These are phyloP conservation scores for Cotesia typhae DNA, from an alignment of 1,140 invertebrate genomes.

Conservation along the genomic window DNA sequence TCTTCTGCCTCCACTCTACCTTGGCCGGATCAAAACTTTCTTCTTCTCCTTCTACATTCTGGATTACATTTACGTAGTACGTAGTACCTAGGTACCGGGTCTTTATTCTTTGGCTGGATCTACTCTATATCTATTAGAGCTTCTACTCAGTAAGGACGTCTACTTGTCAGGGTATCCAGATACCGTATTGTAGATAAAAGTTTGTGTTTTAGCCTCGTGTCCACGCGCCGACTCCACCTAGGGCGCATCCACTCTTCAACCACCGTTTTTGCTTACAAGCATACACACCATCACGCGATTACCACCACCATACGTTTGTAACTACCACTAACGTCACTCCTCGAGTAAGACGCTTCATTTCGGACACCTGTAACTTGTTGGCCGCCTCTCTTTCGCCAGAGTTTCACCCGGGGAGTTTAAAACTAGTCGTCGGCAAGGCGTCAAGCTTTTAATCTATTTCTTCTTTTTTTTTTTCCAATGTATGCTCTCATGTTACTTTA, in stretches of 20 bases:
- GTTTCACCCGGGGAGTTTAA: not conserved
- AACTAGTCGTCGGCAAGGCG: slow-evolving; percentile 10
- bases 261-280: slow-evolving; percentile 30
- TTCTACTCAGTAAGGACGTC: not conserved
- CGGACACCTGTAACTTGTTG: slow-evolving; percentile 41
- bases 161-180: not conserved
- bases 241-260: slow-evolving; percentile 46
- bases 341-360: slow-evolving; percentile 36
- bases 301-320: slow-evolving; percentile 25
- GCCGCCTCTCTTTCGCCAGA: slow-evolving; percentile 29
- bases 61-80: too few relatives aligned
- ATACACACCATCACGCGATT: slow-evolving; percentile 21
- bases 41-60: slow-evolving; percentile 34
- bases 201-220: slow-evolving; percentile 31
- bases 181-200: not conserved
- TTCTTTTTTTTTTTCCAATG: not conserved
- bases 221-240: slow-evolving; percentile 55
- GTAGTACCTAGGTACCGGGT: not conserved
- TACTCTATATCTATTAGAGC: slow-evolving; percentile 17
- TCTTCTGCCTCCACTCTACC: slow-evolving; percentile 35
- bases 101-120: slow-evolving; percentile 1
- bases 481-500: too few relatives aligned
- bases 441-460: slow-evolving; percentile 5
- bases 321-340: slow-evolving; percentile 30
- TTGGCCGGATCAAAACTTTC: slow-evolving; percentile 25